Evolutionary conservation across 1,140 invertebrate genomes (phyloP).

Genomic region (Acromyrmex charruanus): DNA sequence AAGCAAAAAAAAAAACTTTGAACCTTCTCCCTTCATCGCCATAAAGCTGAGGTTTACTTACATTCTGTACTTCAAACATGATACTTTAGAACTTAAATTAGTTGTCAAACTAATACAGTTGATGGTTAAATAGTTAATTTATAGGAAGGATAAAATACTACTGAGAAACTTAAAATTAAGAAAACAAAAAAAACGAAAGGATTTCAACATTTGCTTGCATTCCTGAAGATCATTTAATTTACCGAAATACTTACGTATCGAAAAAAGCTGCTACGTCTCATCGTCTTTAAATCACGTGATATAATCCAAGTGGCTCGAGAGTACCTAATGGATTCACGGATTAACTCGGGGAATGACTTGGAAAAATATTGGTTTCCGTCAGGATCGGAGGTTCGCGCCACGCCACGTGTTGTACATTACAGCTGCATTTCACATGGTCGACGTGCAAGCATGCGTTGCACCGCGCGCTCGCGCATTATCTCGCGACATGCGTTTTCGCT

Average conservation of each 20-base stretch:
- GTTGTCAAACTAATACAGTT: no score
- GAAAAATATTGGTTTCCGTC: conserved; percentile 55
- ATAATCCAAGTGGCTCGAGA: background rate
- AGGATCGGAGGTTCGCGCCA: conserved; percentile 55
- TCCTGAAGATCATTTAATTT: background rate
- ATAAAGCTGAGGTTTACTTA: no score
- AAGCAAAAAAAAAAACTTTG: no score
- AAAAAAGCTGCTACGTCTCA: background rate
- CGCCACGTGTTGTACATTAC: conserved; percentile 69
- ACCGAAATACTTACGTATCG: background rate
- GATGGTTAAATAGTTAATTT: background rate
- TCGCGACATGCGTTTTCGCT: background rate
- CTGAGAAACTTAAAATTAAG: background rate
- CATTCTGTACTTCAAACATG: no score
- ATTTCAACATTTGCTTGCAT: background rate
- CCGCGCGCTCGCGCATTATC: conserved; percentile 42
- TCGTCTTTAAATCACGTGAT: conserved; percentile 9
- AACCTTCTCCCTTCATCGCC: no score
- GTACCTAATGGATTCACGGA: conserved; percentile 31
- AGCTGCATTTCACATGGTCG: conserved; percentile 72
- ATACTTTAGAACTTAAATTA: no score
- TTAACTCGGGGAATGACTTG: conserved; percentile 24
- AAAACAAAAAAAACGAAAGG: background rate
- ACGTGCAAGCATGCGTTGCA: conserved; percentile 67
- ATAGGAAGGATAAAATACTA: no score